Evolutionary conservation across 2,113 vertebrate genomes (phyloP), one percentile per base, ranked within the genome.

Genomic region (Antigone vipio): DNA sequence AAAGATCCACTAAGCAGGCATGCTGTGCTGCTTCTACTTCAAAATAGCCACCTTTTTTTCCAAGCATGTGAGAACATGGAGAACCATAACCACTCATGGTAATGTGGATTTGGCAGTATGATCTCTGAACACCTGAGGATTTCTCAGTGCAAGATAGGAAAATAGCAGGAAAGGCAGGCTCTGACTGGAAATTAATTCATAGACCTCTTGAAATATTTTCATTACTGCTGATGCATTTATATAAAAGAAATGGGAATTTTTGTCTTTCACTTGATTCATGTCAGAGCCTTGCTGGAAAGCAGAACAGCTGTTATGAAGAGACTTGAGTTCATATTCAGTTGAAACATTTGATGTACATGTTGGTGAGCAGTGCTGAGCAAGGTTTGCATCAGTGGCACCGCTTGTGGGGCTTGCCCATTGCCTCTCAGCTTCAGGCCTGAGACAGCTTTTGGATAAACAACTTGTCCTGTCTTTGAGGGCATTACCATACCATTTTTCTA

Each of bases 261-360:
- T 83, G 45, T 89, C 72, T 86, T 96, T 92, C n/a, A 24, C 30
- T 88, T 62, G 22, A 24, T 88, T 83, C 29, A 20, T 44, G 35
- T 60, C 62, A 82, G 71, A 88, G 42, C 44, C 47, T 92, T 84
- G n/a, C 63, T 95, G 84, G 91, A 93, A 92, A 89, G 50, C 63
- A 88, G 62, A 92, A 84, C 55, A 79, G 81, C 74, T 93, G 72
- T 66, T 66, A 20, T 47, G 32, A 55, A 56, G 60, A 89, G 58
- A 24, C 38, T 58, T 1, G 63, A 74, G 72, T 24, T 88, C 60
- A 40, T 32, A 71, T 66, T 90, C 30, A 73, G 18, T 12, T 45
- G 71, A 79, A 92, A 24, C 2, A 20, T 45, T 85, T 62, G 42
- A 44, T 5, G 24, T 52, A 35, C 15, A 14, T 0, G 11, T 49